phyloP scores from a whole-genome alignment of 2,797 vertebrate genomes.

The Pseudotriccus pelzelni region DNA sequence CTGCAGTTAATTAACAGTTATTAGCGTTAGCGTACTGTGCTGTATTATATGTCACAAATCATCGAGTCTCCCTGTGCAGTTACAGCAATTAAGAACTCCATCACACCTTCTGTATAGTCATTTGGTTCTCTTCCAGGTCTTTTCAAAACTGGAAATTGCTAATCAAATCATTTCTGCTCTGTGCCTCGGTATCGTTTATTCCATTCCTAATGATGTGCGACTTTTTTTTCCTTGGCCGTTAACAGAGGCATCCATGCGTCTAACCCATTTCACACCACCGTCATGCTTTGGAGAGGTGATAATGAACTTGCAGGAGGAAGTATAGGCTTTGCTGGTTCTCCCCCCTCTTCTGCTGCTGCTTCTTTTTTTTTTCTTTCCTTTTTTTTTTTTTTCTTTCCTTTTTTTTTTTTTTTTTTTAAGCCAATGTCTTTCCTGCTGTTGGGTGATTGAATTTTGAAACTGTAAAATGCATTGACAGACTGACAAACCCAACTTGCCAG shows the following conservation, averaged over 20 bases:
- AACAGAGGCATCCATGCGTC: conserved; percentile 83
- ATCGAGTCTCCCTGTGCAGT: conserved; percentile 95
- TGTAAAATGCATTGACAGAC: conserved; percentile 78
- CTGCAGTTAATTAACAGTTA: conserved; percentile 99
- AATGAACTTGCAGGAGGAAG: conserved; percentile 80
- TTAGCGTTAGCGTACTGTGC: conserved; percentile 91
- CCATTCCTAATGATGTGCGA: conserved; percentile 87
- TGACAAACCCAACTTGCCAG: conserved; percentile 72
- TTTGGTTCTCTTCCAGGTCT: conserved; percentile 94
- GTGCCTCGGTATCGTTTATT: conserved; percentile 91
- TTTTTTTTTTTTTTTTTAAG: conserved; percentile 51
- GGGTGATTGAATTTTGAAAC: conserved; percentile 80
- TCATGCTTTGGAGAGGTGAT: conserved; percentile 78
- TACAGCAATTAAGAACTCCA: conserved; percentile 96
- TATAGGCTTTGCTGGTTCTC: conserved; percentile 65
- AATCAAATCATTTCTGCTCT: conserved; percentile 97
- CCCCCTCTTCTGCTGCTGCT: neutral
- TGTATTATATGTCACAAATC: conserved; percentile 98
- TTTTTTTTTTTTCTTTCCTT: conserved; percentile 27
- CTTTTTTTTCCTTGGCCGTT: conserved; percentile 81
- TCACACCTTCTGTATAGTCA: conserved; percentile 91
- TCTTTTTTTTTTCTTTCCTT: conserved; percentile 49
- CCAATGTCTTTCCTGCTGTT: conserved; percentile 75
- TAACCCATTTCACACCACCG: conserved; percentile 84
- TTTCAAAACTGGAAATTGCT: conserved; percentile 94